A percentile compares a stretch with the other conserved stretches of the same genome.
phyloP scores from a whole-genome alignment of 2,888 invertebrate genomes.

The Lepetodrilus schrolli region DNA sequence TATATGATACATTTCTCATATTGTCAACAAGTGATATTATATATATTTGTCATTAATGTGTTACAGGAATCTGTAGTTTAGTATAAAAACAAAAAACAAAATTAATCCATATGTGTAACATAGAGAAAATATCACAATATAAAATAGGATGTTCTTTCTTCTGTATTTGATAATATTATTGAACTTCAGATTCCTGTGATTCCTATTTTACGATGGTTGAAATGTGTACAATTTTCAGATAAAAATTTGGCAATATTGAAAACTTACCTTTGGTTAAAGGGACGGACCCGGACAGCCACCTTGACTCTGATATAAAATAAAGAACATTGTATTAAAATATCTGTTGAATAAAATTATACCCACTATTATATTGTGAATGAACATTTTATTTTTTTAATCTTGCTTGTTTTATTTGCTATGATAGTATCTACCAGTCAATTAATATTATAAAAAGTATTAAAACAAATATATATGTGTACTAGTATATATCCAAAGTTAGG shows the following conservation, averaged over 20 bases:
- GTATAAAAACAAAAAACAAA: too few species aligned
- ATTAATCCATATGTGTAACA: too few species aligned
- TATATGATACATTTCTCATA: too few species aligned
- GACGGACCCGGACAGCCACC: slow-evolving; percentile 71
- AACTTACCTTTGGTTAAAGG: slow-evolving; percentile 70
- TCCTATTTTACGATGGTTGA: too few species aligned
- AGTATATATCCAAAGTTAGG: too few species aligned
- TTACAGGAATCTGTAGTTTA: too few species aligned
- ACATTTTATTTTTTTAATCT: not conserved
- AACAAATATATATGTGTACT: not conserved
- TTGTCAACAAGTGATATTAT: too few species aligned
- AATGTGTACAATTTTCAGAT: not conserved
- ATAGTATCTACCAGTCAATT: not conserved
- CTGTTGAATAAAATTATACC: not conserved
- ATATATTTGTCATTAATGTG: too few species aligned
- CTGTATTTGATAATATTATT: too few species aligned
- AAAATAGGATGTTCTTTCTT: too few species aligned
- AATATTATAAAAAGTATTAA: not conserved
- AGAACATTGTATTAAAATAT: not conserved
- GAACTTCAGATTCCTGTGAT: too few species aligned
- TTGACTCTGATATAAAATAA: slow-evolving; percentile 57
- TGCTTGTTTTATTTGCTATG: not conserved
- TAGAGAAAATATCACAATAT: too few species aligned
- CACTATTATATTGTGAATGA: not conserved
- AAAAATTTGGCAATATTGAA: not conserved